Evolutionary conservation across 2,888 invertebrate species (phyloP).

Genomic region (Drosophila tripunctata): DNA sequence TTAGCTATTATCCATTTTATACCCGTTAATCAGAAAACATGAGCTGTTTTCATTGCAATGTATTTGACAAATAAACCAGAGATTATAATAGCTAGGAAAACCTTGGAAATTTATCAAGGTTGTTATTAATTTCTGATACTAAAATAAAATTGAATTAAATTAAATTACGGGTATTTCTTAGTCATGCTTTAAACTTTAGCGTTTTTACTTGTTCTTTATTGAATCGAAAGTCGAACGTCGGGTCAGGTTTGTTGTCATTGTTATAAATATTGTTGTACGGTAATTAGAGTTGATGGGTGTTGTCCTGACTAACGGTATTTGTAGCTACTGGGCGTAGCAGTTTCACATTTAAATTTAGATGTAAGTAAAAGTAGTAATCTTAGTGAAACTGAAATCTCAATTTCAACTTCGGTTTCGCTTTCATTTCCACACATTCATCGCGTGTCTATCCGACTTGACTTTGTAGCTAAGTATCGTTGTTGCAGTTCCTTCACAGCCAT

Average conservation of each 20-base stretch:
- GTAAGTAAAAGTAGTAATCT: too few species aligned
- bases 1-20: constrained; percentile 27
- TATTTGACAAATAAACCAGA: too few species aligned
- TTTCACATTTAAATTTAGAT: not conserved
- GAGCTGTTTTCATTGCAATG: not conserved
- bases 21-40: not conserved
- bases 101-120: too few species aligned
- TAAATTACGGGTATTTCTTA: not conserved
- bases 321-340: constrained; percentile 15
- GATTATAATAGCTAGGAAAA: too few species aligned
- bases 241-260: constrained; percentile 1
- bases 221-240: not conserved
- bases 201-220: not conserved
- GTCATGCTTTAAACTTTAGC: not conserved
- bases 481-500: constrained; percentile 14
- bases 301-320: constrained; percentile 3
- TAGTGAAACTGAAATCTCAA: constrained; percentile 36
- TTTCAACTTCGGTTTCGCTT: not conserved
- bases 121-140: too few species aligned
- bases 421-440: constrained; percentile 1
- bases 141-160: too few species aligned
- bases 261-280: constrained; percentile 9
- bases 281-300: constrained; percentile 41
- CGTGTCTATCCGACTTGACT: constrained; percentile 13
- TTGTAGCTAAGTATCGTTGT: constrained; percentile 16